These are phyloP conservation scores for Siphamia tubifer DNA, from an alignment of 2,113 vertebrate genomes.

Conservation along the genomic window DNA sequence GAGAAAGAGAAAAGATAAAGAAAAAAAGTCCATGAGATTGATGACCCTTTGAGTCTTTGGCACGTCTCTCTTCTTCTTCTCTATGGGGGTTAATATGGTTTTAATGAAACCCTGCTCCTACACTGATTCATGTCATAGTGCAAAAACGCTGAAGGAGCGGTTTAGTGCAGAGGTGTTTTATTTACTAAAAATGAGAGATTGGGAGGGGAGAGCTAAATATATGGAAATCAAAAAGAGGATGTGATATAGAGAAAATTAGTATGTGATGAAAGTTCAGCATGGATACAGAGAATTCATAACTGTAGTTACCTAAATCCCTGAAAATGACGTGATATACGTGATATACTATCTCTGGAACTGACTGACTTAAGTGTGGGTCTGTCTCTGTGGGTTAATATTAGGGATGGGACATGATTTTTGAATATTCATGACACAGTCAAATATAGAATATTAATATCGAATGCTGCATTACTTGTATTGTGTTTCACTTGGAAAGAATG, in stretches of 20 bases:
- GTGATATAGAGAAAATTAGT: neutral
- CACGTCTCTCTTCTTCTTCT: slow-evolving; percentile 11
- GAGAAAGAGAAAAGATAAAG: neutral
- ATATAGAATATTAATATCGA: too few species aligned
- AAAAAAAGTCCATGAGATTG: slow-evolving; percentile 20
- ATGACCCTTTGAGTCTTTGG: slow-evolving; percentile 33
- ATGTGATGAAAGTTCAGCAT: neutral
- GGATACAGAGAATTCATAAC: neutral
- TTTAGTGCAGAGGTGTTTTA: slow-evolving; percentile 1
- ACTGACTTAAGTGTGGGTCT: slow-evolving; percentile 14
- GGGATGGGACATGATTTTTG: too few species aligned
- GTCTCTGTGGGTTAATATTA: slow-evolving; percentile 32
- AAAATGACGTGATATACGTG: too few species aligned
- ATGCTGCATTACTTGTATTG: too few species aligned
- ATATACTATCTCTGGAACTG: too few species aligned
- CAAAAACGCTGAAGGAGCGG: slow-evolving; percentile 7
- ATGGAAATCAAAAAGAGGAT: neutral
- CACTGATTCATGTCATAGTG: slow-evolving; percentile 25
- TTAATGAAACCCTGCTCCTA: slow-evolving; percentile 48
- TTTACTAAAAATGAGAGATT: slow-evolving; percentile 4
- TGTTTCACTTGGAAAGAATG: too few species aligned
- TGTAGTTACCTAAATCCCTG: slow-evolving; percentile 31
- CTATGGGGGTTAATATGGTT: slow-evolving; percentile 38
- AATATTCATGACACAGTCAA: too few species aligned
- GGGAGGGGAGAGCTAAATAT: neutral